Percentiles rank a stretch among this genome's conserved stretches.
Conservation (phyloP, 2,113 vertebrate genomes). For the Suricata suricatta region DNA sequence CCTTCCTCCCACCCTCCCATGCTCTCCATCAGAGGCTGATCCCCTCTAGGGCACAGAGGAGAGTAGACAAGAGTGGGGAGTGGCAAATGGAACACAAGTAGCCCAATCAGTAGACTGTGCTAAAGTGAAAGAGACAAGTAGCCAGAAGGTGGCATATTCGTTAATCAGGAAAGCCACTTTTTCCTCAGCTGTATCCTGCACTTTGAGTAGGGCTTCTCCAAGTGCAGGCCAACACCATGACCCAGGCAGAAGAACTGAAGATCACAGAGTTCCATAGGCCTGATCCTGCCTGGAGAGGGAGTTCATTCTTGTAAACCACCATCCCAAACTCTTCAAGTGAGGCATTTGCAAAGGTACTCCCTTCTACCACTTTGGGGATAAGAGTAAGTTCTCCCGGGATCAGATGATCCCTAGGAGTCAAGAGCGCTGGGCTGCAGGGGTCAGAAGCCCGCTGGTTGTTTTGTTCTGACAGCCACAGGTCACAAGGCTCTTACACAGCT, state of each 20-base stretch:
- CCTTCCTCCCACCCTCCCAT: not conserved
- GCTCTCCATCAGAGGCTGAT: not conserved
- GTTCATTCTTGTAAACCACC: not conserved
- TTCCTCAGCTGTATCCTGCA: not conserved
- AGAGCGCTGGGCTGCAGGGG: not conserved
- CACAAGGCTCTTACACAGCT: slow-evolving; percentile 41
- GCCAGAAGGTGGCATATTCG: not conserved
- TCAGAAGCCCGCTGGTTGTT: not conserved
- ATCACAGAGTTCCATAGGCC: not conserved
- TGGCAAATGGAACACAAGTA: not conserved
- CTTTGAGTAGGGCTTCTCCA: not conserved
- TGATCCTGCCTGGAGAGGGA: not conserved
- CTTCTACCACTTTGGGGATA: not conserved
- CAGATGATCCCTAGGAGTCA: not conserved
- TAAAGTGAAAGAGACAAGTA: not conserved
- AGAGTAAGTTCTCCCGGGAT: not conserved
- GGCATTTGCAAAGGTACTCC: not conserved
- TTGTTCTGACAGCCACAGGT: not conserved
- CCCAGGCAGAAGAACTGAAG: not conserved
- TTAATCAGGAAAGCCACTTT: not conserved
- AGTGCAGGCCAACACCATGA: not conserved
- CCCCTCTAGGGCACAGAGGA: not conserved
- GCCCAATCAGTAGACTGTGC: not conserved
- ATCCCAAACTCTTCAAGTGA: not conserved
- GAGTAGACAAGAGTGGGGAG: too few species aligned